Conservation (phyloP, 2,888 invertebrate genomes). For the Megamerina dolium region DNA sequence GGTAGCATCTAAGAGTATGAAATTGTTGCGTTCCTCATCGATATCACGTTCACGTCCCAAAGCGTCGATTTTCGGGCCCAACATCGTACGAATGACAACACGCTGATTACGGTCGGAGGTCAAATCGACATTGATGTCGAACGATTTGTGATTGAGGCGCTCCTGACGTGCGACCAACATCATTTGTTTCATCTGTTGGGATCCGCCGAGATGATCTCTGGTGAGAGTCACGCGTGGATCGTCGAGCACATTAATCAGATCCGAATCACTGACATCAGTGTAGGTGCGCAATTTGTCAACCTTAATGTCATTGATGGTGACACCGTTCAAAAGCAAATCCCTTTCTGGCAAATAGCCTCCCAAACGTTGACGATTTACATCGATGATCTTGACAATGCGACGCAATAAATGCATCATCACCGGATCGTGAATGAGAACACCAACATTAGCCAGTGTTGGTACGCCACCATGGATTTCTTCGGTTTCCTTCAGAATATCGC, state of each 20-base stretch:
- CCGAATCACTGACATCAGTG: conserved; percentile 58
- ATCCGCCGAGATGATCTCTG: conserved; percentile 33
- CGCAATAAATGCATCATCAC: conserved; percentile 25
- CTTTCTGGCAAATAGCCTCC: conserved; percentile 56
- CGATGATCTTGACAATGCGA: conserved; percentile 51
- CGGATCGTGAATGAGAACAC: conserved; percentile 61
- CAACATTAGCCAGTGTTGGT: conserved; percentile 49
- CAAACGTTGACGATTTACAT: conserved; percentile 55
- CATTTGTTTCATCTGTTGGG: neutral
- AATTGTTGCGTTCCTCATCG: conserved; percentile 51
- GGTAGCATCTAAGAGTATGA: conserved; percentile 60
- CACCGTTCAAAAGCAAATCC: conserved; percentile 56
- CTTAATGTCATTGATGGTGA: conserved; percentile 58
- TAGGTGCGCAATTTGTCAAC: conserved; percentile 62
- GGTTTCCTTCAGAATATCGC: conserved; percentile 21
- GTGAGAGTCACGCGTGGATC: neutral
- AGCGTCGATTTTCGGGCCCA: conserved; percentile 64
- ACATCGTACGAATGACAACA: conserved; percentile 58
- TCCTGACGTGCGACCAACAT: conserved; percentile 54
- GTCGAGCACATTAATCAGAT: conserved; percentile 46
- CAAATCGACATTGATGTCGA: conserved; percentile 57
- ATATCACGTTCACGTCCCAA: conserved; percentile 45
- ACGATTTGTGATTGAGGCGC: conserved; percentile 64
- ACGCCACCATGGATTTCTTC: conserved; percentile 21
- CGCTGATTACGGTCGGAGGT: conserved; percentile 55